Percentiles rank a stretch among this genome's conserved stretches.
phyloP scores from a whole-genome alignment of 2,888 invertebrate species.

The Furcula furcula region DNA sequence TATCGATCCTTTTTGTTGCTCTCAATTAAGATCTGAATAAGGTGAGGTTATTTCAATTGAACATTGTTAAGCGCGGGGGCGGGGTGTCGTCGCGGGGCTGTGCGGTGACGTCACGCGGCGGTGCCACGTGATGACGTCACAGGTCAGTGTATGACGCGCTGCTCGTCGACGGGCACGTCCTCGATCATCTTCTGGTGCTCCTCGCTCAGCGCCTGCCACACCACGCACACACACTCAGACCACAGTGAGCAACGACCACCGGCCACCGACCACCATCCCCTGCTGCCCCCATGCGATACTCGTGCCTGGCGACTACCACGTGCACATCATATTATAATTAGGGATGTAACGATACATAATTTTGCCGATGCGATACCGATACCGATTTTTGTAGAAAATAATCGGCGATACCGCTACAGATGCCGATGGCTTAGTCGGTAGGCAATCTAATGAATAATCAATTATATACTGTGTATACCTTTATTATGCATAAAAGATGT shows the following conservation, averaged over 20 bases:
- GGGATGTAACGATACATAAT: no score
- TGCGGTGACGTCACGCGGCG: neutral
- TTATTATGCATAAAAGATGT: no score
- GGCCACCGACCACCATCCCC: neutral
- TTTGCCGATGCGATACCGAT: neutral
- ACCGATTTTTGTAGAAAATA: neutral
- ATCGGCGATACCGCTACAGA: no score
- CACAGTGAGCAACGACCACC: slow-evolving; percentile 4
- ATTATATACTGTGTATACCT: no score
- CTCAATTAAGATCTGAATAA: no score
- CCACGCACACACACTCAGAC: slow-evolving; percentile 34
- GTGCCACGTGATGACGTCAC: neutral
- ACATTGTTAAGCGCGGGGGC: neutral
- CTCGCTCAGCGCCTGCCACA: slow-evolving; percentile 88
- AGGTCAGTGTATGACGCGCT: slow-evolving; percentile 61
- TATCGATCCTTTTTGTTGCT: no score
- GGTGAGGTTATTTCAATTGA: no score
- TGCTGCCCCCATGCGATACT: neutral
- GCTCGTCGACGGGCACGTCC: slow-evolving; percentile 54
- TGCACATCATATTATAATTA: no score
- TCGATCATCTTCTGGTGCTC: slow-evolving; percentile 92
- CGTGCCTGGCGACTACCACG: neutral
- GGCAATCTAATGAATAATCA: no score
- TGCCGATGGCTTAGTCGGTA: no score
- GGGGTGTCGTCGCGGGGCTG: neutral